A percentile compares a stretch with the other conserved stretches of the same genome.
Evolutionary conservation across 2,113 vertebrate species (phyloP).

Genomic region (Oxyura jamaicensis): DNA sequence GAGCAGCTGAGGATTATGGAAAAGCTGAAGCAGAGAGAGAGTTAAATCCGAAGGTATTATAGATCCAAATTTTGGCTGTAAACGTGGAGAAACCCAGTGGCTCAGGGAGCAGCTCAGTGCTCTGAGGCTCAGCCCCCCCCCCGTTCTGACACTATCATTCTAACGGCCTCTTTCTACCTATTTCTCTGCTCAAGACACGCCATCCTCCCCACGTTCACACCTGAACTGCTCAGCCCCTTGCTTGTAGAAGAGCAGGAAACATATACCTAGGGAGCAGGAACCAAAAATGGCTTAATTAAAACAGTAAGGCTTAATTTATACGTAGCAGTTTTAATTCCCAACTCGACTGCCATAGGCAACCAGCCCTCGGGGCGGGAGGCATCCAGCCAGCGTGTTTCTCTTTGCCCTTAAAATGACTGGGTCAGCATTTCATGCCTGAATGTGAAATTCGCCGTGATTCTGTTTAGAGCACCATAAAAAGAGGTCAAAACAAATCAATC

Average conservation of each 20-base stretch:
- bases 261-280: slow-evolving; percentile 31
- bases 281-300: slow-evolving; percentile 57
- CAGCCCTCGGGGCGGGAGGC: slow-evolving; percentile 37
- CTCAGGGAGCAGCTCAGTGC: neutral
- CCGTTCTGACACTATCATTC: neutral
- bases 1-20: neutral
- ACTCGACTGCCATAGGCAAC: slow-evolving; percentile 25
- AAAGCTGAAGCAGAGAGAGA: neutral
- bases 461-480: slow-evolving; percentile 71
- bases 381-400: slow-evolving; percentile 46
- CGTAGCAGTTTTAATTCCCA: slow-evolving; percentile 25
- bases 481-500: slow-evolving; percentile 73
- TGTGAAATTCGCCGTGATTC: slow-evolving; percentile 69
- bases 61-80: neutral
- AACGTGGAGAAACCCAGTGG: neutral
- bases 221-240: neutral
- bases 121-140: neutral
- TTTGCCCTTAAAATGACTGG: slow-evolving; percentile 70
- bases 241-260: neutral
- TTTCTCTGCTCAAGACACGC: neutral
- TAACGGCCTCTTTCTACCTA: neutral
- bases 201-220: neutral
- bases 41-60: slow-evolving; percentile 6
- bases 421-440: slow-evolving; percentile 68
- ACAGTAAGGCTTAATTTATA: slow-evolving; percentile 46